Evolutionary conservation across 2,113 vertebrate species (phyloP).

Genomic region (Globicephala melas): DNA sequence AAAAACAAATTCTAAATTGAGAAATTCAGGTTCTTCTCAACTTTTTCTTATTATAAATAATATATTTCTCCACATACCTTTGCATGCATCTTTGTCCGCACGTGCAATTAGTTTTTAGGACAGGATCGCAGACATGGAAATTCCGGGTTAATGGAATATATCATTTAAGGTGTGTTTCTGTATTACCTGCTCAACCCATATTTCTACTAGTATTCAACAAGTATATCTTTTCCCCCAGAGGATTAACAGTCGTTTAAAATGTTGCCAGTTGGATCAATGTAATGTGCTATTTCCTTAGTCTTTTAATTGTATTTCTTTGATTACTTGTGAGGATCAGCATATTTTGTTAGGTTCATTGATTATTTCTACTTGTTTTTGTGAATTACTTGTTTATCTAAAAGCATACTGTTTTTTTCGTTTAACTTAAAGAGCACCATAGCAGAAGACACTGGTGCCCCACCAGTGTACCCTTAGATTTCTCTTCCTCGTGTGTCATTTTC

Average conservation of each 20-base stretch:
- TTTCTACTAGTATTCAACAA: not conserved
- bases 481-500: not conserved
- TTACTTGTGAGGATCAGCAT: conserved; percentile 7
- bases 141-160: not conserved
- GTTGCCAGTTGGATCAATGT: not conserved
- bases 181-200: not conserved
- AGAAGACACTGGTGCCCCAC: not conserved
- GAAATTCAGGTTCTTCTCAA: not conserved
- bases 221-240: not conserved
- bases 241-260: not conserved
- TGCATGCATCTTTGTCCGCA: not conserved
- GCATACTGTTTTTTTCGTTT: not conserved
- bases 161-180: not conserved
- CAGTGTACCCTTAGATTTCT: not conserved
- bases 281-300: not conserved
- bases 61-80: not conserved
- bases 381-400: not conserved
- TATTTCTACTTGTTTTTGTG: conserved; percentile 9
- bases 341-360: conserved; percentile 34
- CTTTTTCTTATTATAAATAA: not conserved
- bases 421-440: not conserved
- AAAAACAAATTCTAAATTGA: not conserved
- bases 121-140: not conserved
- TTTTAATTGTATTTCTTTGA: conserved; percentile 23
- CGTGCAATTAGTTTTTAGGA: not conserved